Conservation (phyloP, 1,140 invertebrate species). For the Heliconius nattereri region DNA sequence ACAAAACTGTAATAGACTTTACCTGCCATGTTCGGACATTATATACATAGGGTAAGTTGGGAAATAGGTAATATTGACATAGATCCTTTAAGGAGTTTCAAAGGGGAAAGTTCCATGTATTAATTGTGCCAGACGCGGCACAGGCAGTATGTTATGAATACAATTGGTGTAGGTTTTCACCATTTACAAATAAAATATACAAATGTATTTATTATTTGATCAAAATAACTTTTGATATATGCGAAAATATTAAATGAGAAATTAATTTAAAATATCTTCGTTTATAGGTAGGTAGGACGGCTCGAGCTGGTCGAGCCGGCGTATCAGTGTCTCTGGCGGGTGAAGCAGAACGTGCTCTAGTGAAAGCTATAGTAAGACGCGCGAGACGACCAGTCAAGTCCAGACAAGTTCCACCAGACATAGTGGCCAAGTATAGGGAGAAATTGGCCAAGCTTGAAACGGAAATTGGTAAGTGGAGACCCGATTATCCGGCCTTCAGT, state of each 20-base stretch:
- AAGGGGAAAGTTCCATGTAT: too few species aligned
- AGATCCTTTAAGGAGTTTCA: too few species aligned
- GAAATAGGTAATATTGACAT: too few species aligned
- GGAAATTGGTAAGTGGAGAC: slow-evolving; percentile 84
- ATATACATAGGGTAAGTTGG: slow-evolving; percentile 90
- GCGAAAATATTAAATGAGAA: neutral
- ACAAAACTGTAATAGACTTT: slow-evolving; percentile 98
- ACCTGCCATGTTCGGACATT: slow-evolving; percentile 95
- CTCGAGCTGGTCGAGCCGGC: slow-evolving; percentile 93
- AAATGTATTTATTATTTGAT: too few species aligned
- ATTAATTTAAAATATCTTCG: neutral
- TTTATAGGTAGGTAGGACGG: slow-evolving; percentile 92
- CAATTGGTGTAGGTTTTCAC: too few species aligned
- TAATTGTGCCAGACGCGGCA: too few species aligned
- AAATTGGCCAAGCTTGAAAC: slow-evolving; percentile 87
- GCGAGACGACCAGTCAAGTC: slow-evolving; percentile 93
- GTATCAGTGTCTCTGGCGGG: slow-evolving; percentile 97
- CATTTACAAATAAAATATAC: too few species aligned
- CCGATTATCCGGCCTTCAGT: neutral
- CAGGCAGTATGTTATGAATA: too few species aligned
- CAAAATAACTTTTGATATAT: too few species aligned
- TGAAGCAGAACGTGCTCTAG: slow-evolving; percentile 93
- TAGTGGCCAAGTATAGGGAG: slow-evolving; percentile 92
- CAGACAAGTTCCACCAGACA: slow-evolving; percentile 92
- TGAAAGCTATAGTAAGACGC: slow-evolving; percentile 95